Conservation (phyloP, 2,797 vertebrate genomes). For the Myioborus miniatus region DNA sequence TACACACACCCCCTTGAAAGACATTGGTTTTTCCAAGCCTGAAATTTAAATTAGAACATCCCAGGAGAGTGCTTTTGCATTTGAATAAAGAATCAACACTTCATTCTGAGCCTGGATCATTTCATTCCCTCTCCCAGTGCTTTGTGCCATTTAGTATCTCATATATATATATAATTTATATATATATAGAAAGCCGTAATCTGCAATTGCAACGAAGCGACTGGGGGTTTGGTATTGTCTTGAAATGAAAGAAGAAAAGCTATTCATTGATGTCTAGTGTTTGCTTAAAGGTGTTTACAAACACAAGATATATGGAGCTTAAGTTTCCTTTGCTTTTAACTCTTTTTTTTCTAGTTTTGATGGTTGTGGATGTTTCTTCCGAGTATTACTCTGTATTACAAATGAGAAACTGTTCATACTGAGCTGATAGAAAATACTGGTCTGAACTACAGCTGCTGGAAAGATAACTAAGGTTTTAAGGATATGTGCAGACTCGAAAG, state of each 20-base stretch:
- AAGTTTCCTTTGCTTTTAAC: conserved; percentile 3
- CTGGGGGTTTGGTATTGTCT: conserved; percentile 24
- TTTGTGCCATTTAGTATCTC: conserved; percentile 38
- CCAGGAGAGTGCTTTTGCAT: not conserved
- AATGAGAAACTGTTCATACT: not conserved
- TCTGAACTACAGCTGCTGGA: not conserved
- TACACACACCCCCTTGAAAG: not conserved
- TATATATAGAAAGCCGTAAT: not conserved
- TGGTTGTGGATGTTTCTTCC: not conserved
- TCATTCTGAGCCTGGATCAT: conserved; percentile 12
- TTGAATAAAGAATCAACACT: conserved; percentile 32
- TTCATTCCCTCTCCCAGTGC: not conserved
- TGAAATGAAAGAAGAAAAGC: conserved; percentile 30
- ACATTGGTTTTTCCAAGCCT: not conserved
- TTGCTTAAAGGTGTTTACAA: conserved; percentile 62
- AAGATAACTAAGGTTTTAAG: not conserved
- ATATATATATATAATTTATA: not conserved
- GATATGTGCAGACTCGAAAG: not conserved
- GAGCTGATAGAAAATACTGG: not conserved
- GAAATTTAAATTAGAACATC: conserved; percentile 31
- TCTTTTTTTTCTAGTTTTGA: not conserved
- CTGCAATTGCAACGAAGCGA: not conserved
- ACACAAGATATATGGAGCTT: not conserved
- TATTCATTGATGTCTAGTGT: conserved; percentile 29
- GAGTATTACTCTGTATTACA: not conserved